A percentile compares a stretch with the other conserved stretches of the same genome.
phyloP scores from a whole-genome alignment of 2,888 invertebrate species.

The Nephrotoma appendiculata region DNA sequence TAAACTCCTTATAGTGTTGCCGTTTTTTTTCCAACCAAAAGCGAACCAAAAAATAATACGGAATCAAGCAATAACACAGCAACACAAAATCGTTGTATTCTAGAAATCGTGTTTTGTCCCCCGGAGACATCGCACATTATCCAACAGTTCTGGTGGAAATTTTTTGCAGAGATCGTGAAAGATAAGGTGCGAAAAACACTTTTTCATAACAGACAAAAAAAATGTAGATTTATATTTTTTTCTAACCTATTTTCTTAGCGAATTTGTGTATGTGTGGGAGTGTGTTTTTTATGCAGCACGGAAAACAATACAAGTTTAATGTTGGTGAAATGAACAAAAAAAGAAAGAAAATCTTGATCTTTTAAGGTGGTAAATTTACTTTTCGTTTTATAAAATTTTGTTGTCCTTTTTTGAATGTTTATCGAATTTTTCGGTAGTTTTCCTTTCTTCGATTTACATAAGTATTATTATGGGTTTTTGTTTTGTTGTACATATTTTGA shows the following conservation, averaged over 20 bases:
- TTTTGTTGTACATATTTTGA: background rate
- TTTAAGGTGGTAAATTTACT: background rate
- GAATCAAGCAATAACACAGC: no score
- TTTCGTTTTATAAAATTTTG: background rate
- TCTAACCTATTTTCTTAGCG: background rate
- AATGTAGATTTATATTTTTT: background rate
- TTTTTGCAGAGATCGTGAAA: background rate
- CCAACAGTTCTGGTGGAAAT: no score
- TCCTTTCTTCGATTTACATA: background rate
- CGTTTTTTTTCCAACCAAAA: no score
- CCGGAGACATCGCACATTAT: no score
- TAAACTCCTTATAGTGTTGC: no score
- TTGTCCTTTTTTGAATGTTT: background rate
- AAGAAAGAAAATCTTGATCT: background rate
- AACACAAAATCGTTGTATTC: no score
- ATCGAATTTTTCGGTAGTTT: background rate
- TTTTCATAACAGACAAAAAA: background rate
- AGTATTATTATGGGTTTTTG: background rate
- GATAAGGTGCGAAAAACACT: background rate
- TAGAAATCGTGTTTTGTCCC: no score
- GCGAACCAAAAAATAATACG: no score
- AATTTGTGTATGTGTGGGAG: background rate
- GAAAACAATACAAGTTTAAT: background rate
- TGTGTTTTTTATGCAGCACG: background rate
- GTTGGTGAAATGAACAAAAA: background rate